Conservation (phyloP, 1,140 invertebrate species). For the Aphelinus atriplicis region DNA sequence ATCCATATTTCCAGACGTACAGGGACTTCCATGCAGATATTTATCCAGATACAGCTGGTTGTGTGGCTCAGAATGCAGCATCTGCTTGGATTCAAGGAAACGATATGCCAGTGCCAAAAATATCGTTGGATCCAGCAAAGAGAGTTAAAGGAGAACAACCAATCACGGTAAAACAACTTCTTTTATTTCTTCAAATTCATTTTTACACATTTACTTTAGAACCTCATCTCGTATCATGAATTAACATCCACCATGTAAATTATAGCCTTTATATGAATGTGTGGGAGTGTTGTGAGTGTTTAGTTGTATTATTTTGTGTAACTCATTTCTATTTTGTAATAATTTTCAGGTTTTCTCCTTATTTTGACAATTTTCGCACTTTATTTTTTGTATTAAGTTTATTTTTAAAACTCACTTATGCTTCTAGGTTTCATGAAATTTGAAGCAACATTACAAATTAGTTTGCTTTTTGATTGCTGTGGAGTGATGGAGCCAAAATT, state of each 20-base stretch:
- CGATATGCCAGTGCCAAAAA: slow-evolving; percentile 78
- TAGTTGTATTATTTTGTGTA: slow-evolving; percentile 13
- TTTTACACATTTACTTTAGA: slow-evolving; percentile 23
- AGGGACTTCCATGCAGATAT: slow-evolving; percentile 93
- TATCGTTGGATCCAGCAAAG: slow-evolving; percentile 81
- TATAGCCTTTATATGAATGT: slow-evolving; percentile 24
- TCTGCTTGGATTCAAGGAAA: slow-evolving; percentile 81
- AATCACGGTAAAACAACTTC: slow-evolving; percentile 68
- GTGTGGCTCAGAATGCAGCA: slow-evolving; percentile 78
- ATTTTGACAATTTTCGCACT: slow-evolving; percentile 4
- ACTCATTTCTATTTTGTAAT: slow-evolving; percentile 23
- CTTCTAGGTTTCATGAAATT: slow-evolving; percentile 2
- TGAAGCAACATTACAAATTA: slow-evolving; percentile 22
- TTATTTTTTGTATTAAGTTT: slow-evolving; percentile 50
- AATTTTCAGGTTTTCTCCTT: slow-evolving; percentile 38
- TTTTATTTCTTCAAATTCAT: slow-evolving; percentile 37
- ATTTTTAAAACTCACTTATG: slow-evolving; percentile 21
- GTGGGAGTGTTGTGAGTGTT: slow-evolving; percentile 16
- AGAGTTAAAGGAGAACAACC: slow-evolving; percentile 70
- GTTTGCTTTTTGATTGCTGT: slow-evolving; percentile 30
- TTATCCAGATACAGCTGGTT: slow-evolving; percentile 87
- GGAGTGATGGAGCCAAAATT: slow-evolving; percentile 27
- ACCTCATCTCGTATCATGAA: slow-evolving; percentile 11
- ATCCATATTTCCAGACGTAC: slow-evolving; percentile 74
- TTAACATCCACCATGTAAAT: neutral